Evolutionary conservation across 2,888 invertebrate genomes (phyloP).

Genomic region (Cacoxenus indagator): DNA sequence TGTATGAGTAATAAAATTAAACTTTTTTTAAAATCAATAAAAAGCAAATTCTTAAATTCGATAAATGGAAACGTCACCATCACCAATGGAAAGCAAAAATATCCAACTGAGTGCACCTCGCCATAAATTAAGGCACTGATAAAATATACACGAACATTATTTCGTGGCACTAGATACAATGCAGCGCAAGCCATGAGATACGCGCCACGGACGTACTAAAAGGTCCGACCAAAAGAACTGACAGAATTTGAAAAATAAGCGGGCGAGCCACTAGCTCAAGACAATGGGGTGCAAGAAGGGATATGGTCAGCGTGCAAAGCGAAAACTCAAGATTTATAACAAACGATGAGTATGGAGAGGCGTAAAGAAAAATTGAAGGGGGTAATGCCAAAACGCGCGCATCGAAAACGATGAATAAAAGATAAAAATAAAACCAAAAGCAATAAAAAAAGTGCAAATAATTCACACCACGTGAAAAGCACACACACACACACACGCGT

Average conservation of each 20-base stretch:
- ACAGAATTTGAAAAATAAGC: constrained; percentile 18
- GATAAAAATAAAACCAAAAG: not conserved
- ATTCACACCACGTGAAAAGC: constrained; percentile 6
- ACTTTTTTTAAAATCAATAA: constrained; percentile 1
- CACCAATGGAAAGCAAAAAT: not conserved
- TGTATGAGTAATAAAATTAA: no score
- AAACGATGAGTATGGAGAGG: constrained; percentile 35
- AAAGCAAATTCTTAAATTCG: not conserved
- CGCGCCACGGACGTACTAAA: not conserved
- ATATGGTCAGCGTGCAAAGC: not conserved
- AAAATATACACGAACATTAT: constrained; percentile 12
- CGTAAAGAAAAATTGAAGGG: constrained; percentile 29
- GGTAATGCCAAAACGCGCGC: constrained; percentile 24
- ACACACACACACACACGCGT: constrained; percentile 18
- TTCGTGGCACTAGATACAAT: not conserved
- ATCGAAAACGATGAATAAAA: constrained; percentile 1
- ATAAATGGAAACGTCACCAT: not conserved
- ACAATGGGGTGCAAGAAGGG: not conserved
- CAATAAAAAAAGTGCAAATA: not conserved
- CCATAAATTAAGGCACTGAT: constrained; percentile 4
- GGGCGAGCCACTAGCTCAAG: no score
- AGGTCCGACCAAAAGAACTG: constrained; percentile 5
- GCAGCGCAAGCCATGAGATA: not conserved
- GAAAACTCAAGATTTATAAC: constrained; percentile 55
- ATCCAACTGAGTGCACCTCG: not conserved